phyloP scores from a whole-genome alignment of 1,140 invertebrate species.

The Planococcus citri region DNA sequence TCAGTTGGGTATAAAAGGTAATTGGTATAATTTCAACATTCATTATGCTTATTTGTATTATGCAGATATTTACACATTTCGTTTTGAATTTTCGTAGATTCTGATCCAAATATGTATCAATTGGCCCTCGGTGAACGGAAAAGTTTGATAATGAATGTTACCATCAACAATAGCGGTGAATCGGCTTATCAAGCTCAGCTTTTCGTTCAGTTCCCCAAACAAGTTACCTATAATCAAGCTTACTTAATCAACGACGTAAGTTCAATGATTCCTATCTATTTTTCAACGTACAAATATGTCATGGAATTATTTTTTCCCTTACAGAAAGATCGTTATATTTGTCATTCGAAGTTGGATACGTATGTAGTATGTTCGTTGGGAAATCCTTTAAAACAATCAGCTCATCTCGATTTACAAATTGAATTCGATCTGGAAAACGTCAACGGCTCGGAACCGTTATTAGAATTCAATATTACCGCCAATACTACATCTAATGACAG shows the following conservation, averaged over 20 bases:
- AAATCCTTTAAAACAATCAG: slow-evolving; percentile 68
- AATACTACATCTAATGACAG: slow-evolving; percentile 76
- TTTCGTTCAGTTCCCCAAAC: slow-evolving; percentile 59
- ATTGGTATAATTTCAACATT: background rate
- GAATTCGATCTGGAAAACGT: slow-evolving; percentile 65
- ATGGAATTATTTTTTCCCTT: slow-evolving; percentile 27
- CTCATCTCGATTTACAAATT: slow-evolving; percentile 46
- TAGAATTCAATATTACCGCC: slow-evolving; percentile 59
- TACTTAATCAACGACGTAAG: background rate
- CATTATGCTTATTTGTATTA: background rate
- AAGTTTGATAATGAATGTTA: slow-evolving; percentile 62
- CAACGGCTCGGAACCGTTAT: slow-evolving; percentile 50
- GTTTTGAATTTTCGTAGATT: background rate
- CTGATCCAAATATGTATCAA: slow-evolving; percentile 27
- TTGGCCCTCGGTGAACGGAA: slow-evolving; percentile 59
- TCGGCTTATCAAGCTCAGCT: slow-evolving; percentile 83
- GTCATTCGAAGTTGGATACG: slow-evolving; percentile 57
- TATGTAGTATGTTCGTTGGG: slow-evolving; percentile 68
- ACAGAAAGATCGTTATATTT: slow-evolving; percentile 46
- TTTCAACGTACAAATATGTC: no score
- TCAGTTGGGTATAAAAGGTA: no score
- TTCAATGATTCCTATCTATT: background rate
- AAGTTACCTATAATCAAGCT: background rate
- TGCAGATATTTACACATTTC: background rate
- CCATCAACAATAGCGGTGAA: slow-evolving; percentile 64